phyloP scores from a whole-genome alignment of 1,140 invertebrate species.

The Glomeris maerens region DNA sequence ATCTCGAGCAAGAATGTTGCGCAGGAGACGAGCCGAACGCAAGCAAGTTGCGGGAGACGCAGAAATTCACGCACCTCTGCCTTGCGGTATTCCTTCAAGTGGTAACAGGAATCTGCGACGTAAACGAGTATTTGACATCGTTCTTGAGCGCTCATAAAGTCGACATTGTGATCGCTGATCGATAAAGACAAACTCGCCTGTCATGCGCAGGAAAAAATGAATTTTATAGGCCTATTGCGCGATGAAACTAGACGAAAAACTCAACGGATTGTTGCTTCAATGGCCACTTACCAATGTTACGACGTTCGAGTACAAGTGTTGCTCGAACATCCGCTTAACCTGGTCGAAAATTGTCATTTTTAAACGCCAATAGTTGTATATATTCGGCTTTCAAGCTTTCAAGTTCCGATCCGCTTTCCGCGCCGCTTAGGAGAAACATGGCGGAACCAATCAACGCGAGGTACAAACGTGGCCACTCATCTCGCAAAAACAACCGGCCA shows the following conservation, averaged over 20 bases:
- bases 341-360: slow-evolving; percentile 30
- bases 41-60: not conserved
- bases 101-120: slow-evolving; percentile 50
- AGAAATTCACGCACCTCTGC: slow-evolving; percentile 39
- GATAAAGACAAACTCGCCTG: slow-evolving; percentile 48
- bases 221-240: not conserved
- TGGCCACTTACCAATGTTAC: slow-evolving; percentile 26
- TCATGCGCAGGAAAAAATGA: slow-evolving; percentile 22
- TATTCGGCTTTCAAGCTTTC: too few relatives aligned
- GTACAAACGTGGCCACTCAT: too few relatives aligned
- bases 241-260: not conserved
- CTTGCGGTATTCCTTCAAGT: slow-evolving; percentile 45
- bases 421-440: too few relatives aligned
- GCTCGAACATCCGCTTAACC: slow-evolving; percentile 29
- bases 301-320: slow-evolving; percentile 30
- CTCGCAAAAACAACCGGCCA: too few relatives aligned
- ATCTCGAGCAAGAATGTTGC: not conserved
- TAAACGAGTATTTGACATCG: slow-evolving; percentile 50
- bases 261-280: not conserved
- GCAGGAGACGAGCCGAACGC: not conserved
- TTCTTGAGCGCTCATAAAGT: slow-evolving; percentile 37
- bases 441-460: too few relatives aligned
- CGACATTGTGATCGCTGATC: slow-evolving; percentile 46
- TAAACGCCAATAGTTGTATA: too few relatives aligned
- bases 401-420: too few relatives aligned